Base-by-base conservation (phyloP, 2,888 invertebrate species). In the Drosophila aldrichi region DNA sequence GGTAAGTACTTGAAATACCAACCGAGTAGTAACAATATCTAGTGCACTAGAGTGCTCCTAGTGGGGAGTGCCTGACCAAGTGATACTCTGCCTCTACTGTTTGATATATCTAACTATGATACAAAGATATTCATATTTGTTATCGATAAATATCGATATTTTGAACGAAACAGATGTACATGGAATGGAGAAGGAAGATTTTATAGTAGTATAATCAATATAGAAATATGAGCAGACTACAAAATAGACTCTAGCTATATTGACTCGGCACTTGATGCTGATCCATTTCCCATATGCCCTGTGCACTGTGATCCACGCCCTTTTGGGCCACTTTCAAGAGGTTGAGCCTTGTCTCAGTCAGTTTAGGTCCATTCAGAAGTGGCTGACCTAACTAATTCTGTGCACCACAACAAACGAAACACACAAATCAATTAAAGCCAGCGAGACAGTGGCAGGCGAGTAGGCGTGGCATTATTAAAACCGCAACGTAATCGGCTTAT, bases 1-100 rank as follows among this genome's bases (percentile, higher is more conserved):
- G 92, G 92, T 92, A 82, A 92, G 92, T 92, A 73, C 54, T 36
- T 52, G 36, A 9, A 51, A 20, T 34, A 10, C n/a, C n/a, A 9
- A n/a, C 36, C 4, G 34, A 49, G n/a, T 20, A 34, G 36, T 18
- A 32, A 20, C 49, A 49, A 18, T 16, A 20, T 25, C 20, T 20
- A 18, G 40, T 8, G 40, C 29, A 1, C 29, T 8, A 22, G 22
- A 16, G 44, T 22, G 44, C 8, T 22, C 32, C 12, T 6, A 10
- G 9, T 6, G 38, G 38, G 22, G 22, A 36, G 22, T 38, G 52
- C 10, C 22, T 20, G 36, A 38, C 34, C 16, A 16, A 9, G 5
- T 0, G 22, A 8, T 36, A 16, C 34, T 18, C 22, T 54, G 2
- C 9, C 25, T 29, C 8, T 29, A 8, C n/a, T n/a, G n/a, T n/a